Evolutionary conservation across 2,888 invertebrate genomes (phyloP), one percentile per base, ranked within the genome.

Genomic region (Phytoseiulus persimilis): DNA sequence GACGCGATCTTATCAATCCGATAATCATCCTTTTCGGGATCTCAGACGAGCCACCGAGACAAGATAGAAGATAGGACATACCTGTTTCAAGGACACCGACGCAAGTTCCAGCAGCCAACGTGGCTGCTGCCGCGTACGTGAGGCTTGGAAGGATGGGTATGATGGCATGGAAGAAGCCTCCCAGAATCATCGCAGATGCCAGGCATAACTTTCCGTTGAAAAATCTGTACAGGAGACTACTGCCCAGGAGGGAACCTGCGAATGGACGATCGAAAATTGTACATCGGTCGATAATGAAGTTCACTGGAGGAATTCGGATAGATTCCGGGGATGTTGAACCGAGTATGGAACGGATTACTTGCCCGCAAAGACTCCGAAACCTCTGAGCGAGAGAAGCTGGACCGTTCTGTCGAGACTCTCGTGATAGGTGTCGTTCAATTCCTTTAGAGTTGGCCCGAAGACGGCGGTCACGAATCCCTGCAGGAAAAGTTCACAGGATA

Each of bases 141-240:
- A 87, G 23, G 32, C 39, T 39, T 28, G 39, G n/a, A 31, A n/a
- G n/a, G 6, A 32, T n/a, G 6, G 87, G 87, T 0, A 87, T 32
- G 6, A 87, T 33, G 31, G 87, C 32, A 33, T 87, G 32, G 32
- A n/a, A 33, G n/a, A 87, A n/a, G 5, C 87, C 87, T 31, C 32
- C 87, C 32, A 87, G 33, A 18, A 33, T 87, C 87, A 87, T 87
- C 87, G 87, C 87, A 3, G 33, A 33, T n/a, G 45, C 45, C n/a
- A 87, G 32, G 14, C 33, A 87, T 33, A 87, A 1, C 18, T 87
- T 87, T n/a, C 87, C 87, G 87, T 87, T 87, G 87, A 87, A 39
- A 23, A 87, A 87, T 87, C 87, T 33, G n/a, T 87, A 87, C 39
- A 3, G 31, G 14, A 87, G 28, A 11, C 33, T 33, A 23, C 32